Base-by-base conservation (phyloP, 2,888 invertebrate genomes). In the Cosmia pyralina region DNA sequence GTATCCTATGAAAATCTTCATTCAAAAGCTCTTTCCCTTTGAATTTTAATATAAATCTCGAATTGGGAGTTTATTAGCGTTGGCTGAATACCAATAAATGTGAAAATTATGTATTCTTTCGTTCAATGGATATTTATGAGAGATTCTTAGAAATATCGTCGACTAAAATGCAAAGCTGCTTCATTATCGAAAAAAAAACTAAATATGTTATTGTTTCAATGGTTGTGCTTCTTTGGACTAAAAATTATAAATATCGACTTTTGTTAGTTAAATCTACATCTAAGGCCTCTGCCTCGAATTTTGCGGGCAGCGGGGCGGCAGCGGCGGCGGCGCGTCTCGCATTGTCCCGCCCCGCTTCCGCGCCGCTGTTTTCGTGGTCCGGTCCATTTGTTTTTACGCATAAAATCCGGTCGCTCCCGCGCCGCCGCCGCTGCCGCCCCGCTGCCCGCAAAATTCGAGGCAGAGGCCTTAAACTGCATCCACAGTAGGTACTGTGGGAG, bases 1-100 rank as follows among this genome's bases (percentile, higher is more conserved):
- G 95, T 92, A 93, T 95, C 94, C 95, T 94, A 95, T 95, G 96
- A 95, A 95, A 95, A 95, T 95, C 93, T 95, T 94, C 94, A 94
- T 94, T 93, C 94, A 90, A 89, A 85, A 91, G 90, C 91, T 92
- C 90, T 90, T 89, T 92, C 92, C 92, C 93, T 94, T 94, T 94
- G 95, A 94, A 95, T 95, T 95, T 95, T 94, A 95, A 95, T 95
- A 95, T 94, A 93, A 94, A 95, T 94, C 94, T 92, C 86, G 88
- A 91, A 93, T 95, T 92, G 92, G 87, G 91, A 94, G 90, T 95
- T 95, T 96, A 95, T 95, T 95, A 95, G 95, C 94, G 93, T 92
- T 90, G 92, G 90, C 92, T 89, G 88, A 90, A 91, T 90, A 93
- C 89, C 92, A 93, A 94, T 93, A 94, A 93, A 94, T 94, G 93